Conservation (phyloP, 92 coral and sea anemone species). For the Plumapathes pennacea region DNA sequence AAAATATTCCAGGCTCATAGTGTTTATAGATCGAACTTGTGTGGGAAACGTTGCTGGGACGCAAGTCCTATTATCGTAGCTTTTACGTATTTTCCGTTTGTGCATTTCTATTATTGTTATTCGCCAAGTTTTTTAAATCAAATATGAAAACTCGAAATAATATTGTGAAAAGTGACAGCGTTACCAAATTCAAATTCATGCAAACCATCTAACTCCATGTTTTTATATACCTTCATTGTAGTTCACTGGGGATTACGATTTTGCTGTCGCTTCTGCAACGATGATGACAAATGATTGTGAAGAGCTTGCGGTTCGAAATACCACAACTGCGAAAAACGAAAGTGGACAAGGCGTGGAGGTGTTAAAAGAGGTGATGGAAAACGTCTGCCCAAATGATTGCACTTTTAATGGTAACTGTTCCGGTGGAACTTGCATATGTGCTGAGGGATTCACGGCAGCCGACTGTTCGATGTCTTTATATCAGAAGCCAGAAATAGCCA, state of each 20-base stretch:
- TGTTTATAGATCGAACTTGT: no score
- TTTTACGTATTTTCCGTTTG: no score
- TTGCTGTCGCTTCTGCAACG: conserved; percentile 20
- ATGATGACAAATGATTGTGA: conserved; percentile 30
- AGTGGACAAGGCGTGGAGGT: conserved; percentile 6
- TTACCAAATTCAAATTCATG: no score
- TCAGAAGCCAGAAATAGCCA: conserved; percentile 23
- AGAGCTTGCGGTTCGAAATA: conserved; percentile 10
- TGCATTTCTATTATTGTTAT: no score
- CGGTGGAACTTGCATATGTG: conserved; percentile 48
- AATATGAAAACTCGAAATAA: no score
- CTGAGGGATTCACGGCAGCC: conserved; percentile 42
- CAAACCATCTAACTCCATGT: neutral
- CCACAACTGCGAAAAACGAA: conserved; percentile 5
- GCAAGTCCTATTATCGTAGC: no score
- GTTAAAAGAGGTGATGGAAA: conserved; percentile 11
- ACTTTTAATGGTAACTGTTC: conserved; percentile 51
- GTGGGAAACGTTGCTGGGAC: no score
- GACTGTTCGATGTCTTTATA: conserved; percentile 60
- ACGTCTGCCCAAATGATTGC: conserved; percentile 61
- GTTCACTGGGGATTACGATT: conserved; percentile 34
- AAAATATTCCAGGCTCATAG: no score
- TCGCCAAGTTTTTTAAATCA: no score
- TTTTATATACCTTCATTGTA: neutral
- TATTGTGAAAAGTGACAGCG: no score